These are phyloP conservation scores for Catharus minimus DNA, from an alignment of 2,113 vertebrate species.

Conservation along the genomic window DNA sequence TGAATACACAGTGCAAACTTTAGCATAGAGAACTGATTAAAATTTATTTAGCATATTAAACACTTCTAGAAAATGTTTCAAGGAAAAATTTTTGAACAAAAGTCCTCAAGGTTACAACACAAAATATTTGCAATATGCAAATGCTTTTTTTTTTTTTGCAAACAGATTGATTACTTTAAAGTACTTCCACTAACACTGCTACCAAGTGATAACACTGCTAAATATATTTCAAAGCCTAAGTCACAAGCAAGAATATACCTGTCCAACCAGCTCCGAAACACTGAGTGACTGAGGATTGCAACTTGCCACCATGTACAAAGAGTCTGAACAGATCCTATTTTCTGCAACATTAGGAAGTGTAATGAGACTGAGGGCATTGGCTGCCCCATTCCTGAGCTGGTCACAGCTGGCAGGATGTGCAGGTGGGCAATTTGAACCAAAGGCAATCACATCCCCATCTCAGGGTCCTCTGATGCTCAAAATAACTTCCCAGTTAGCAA, in stretches of 20 bases:
- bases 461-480: neutral
- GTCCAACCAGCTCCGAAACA: neutral
- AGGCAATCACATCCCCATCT: neutral
- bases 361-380: rapidly evolving
- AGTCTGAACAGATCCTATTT: neutral
- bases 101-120: neutral
- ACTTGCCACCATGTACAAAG: neutral
- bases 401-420: neutral
- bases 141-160: neutral
- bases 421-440: neutral
- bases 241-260: neutral
- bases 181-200: neutral
- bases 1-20: neutral
- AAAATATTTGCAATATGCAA: neutral
- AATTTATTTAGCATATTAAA: conserved; percentile 28
- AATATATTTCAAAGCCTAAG: neutral
- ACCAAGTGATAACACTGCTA: neutral
- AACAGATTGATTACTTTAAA: neutral
- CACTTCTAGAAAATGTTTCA: neutral
- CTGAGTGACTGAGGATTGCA: rapidly evolving
- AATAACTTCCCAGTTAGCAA: neutral
- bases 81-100: neutral
- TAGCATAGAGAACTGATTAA: neutral
- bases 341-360: neutral
- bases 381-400: neutral